Conservation (phyloP, 2,797 vertebrate species). For the Anisognathus igniventris region DNA sequence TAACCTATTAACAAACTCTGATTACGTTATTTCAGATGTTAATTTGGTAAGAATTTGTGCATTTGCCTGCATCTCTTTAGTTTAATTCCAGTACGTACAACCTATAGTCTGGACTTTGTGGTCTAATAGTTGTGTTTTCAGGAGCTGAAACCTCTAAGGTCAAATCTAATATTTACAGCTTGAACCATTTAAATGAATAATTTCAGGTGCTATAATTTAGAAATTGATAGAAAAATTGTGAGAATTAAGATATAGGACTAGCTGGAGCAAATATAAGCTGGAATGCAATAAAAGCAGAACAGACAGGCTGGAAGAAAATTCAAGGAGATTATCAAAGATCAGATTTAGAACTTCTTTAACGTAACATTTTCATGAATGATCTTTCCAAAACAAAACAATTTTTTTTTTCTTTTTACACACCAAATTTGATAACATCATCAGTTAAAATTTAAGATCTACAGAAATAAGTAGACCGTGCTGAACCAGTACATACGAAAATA, state of each 20-base stretch:
- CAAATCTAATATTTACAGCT: neutral
- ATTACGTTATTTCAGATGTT: neutral
- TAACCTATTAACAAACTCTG: neutral
- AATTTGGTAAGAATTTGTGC: slow-evolving; percentile 2
- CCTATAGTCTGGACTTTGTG: neutral
- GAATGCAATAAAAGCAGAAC: neutral
- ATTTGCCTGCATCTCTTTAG: neutral
- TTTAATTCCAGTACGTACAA: too few relatives aligned
- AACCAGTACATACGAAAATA: neutral
- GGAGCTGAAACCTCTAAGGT: neutral
- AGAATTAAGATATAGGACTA: neutral
- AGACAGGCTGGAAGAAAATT: neutral
- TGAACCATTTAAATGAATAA: neutral
- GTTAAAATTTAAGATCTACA: neutral
- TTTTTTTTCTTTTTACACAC: neutral
- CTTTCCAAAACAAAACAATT: neutral
- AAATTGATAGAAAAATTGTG: neutral
- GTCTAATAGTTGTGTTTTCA: neutral
- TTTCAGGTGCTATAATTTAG: neutral
- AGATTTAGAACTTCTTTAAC: neutral
- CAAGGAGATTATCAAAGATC: neutral
- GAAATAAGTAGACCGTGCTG: neutral
- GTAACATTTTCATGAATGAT: neutral
- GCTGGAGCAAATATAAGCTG: neutral
- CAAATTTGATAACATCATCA: neutral